Conservation (phyloP, 2,888 invertebrate species). For the Macrophya annulata region DNA sequence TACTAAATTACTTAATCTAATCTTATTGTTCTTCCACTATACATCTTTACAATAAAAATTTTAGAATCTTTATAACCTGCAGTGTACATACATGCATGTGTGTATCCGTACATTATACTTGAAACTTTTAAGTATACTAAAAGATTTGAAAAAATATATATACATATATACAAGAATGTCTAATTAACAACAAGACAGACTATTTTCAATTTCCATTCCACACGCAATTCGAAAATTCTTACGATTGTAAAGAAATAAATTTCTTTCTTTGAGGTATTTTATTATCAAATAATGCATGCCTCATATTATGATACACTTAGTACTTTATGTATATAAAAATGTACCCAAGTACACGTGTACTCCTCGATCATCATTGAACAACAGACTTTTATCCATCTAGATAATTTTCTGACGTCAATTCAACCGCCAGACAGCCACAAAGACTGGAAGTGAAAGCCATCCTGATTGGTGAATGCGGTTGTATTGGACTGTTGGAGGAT, state of each 20-base stretch:
- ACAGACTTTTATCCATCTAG: not conserved
- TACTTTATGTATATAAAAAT: not conserved
- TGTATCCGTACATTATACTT: not conserved
- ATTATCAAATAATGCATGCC: not conserved
- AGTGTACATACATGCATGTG: not conserved
- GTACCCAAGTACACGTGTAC: not conserved
- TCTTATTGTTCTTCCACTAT: not conserved
- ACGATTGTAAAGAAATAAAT: not conserved
- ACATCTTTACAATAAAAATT: not conserved
- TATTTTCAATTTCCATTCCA: not conserved
- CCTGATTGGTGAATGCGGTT: not conserved
- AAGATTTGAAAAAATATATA: not conserved
- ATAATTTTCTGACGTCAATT: not conserved
- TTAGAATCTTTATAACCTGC: not conserved
- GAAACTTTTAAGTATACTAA: not conserved
- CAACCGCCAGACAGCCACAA: not conserved
- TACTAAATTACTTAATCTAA: slow-evolving; percentile 4
- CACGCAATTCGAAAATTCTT: no score
- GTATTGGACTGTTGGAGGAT: not conserved
- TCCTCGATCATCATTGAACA: not conserved
- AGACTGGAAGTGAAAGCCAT: not conserved
- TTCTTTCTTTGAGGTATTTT: not conserved
- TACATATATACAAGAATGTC: not conserved
- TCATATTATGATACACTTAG: not conserved
- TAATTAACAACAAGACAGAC: no score